Base-by-base conservation (phyloP, 2,888 invertebrate genomes). In the Orchesella flavescens region DNA sequence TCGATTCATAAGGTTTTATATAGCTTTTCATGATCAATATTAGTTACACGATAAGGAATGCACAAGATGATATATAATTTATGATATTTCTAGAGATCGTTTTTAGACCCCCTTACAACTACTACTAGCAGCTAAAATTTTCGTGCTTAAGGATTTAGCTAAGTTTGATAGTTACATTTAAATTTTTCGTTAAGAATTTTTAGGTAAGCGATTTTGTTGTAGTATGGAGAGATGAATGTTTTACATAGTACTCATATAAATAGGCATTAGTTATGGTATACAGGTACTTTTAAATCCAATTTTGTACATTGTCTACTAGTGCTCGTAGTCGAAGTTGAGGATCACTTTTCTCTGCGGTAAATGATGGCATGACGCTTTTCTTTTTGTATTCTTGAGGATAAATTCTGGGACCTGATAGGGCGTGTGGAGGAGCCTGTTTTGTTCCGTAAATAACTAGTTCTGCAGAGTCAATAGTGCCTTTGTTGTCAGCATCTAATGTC, bases 381-480 rank as follows among this genome's bases (percentile, higher is more conserved):
- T 85, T 89, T 86, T 91, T 92, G 88, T 92, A 92, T 74, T 92
- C 90, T 61, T 91, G 89, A 84, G 92, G 91, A 89, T 93, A 93
- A 0, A 80, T 68, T 84, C 90, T 89, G 0, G 91, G 91, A 1
- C 93, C 93, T 71, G 91, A 89, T 86, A 89, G 90, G 91, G 94
- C 93, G 88, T 95, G 93, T 2, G 89, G 89, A 0, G 95, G 95
- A 87, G 91, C 91, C 73, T 92, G 90, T 82, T 90, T 91, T 0
- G 95, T 95, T 1, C 96, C 96, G 88, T 95, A 94, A n/a, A 96
- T 89, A 53, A 93, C 91, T 59, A 95, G 89, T n/a, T 90, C 91
- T 0, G 93, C 90, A 46, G 91, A 89, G 5, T 92, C 92, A n/a
- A 95, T 89, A 57, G 89, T 89, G 0, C 95, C 95, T 1, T 88